phyloP scores from a whole-genome alignment of 2,888 invertebrate species.

The Idaea biselata region DNA sequence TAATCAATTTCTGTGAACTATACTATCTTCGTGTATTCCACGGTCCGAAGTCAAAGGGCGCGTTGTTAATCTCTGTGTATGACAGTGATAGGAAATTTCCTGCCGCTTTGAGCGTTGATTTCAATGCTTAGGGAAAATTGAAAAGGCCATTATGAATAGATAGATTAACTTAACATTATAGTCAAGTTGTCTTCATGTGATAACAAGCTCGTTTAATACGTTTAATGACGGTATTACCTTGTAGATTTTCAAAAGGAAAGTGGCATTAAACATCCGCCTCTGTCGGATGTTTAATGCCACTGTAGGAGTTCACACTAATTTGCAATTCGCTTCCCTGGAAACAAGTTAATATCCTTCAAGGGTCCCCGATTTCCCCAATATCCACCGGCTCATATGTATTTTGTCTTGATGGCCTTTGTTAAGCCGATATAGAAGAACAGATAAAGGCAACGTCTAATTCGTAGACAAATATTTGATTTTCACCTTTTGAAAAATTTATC shows the following conservation, averaged over 20 bases:
- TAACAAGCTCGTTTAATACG: neutral
- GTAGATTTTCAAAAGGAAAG: constrained; percentile 15
- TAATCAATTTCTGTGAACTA: constrained; percentile 15
- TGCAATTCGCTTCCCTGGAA: constrained; percentile 51
- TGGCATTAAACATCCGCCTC: too few relatives aligned
- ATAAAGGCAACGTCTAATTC: neutral
- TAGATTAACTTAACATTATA: neutral
- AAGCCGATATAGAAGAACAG: constrained; percentile 19
- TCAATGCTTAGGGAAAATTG: constrained; percentile 3
- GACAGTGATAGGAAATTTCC: constrained; percentile 26
- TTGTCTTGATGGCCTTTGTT: constrained; percentile 49
- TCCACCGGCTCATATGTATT: constrained; percentile 32
- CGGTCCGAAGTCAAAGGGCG: constrained; percentile 11
- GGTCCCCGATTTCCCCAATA: constrained; percentile 49
- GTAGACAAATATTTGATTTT: neutral
- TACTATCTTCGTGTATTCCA: constrained; percentile 15
- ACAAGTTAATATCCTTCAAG: constrained; percentile 58
- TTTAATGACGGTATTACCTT: neutral
- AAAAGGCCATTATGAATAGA: neutral
- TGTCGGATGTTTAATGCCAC: constrained; percentile 15
- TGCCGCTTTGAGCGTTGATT: constrained; percentile 14
- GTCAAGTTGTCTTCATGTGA: neutral
- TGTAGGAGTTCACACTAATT: constrained; percentile 42
- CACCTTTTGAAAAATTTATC: too few relatives aligned
- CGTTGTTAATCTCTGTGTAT: constrained; percentile 22